phyloP scores from a whole-genome alignment of 2,888 invertebrate genomes.

The Melanargia galathea region DNA sequence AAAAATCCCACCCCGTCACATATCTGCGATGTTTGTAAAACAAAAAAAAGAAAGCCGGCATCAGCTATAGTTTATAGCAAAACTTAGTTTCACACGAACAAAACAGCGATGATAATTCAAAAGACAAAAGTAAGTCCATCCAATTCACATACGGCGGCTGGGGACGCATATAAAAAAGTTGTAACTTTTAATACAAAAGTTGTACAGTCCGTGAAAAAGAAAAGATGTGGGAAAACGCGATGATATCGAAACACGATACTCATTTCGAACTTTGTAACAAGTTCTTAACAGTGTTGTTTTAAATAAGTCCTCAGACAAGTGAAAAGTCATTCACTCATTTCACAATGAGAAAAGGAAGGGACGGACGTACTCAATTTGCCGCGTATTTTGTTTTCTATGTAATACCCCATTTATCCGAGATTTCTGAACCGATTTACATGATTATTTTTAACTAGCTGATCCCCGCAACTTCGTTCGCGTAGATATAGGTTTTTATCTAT shows the following conservation, averaged over 20 bases:
- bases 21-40: no score
- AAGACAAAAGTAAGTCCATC: constrained; percentile 1
- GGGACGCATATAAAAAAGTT: constrained; percentile 3
- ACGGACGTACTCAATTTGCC: no score
- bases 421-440: no score
- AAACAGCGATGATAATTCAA: constrained; percentile 7
- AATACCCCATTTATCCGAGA: no score
- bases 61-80: background rate
- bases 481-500: no score
- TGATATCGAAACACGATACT: background rate
- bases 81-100: background rate
- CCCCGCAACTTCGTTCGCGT: no score
- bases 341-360: background rate
- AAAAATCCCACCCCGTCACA: no score
- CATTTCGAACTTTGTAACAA: background rate
- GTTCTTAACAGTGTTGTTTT: background rate
- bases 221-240: background rate
- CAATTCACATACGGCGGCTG: background rate
- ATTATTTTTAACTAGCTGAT: no score
- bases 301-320: background rate
- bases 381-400: no score
- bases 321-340: background rate
- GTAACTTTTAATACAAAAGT: constrained; percentile 5
- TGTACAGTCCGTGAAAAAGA: background rate
- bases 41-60: no score